These are phyloP conservation scores for Pachyuromys duprasi DNA, from an alignment of 2,797 vertebrate species.

Conservation along the genomic window DNA sequence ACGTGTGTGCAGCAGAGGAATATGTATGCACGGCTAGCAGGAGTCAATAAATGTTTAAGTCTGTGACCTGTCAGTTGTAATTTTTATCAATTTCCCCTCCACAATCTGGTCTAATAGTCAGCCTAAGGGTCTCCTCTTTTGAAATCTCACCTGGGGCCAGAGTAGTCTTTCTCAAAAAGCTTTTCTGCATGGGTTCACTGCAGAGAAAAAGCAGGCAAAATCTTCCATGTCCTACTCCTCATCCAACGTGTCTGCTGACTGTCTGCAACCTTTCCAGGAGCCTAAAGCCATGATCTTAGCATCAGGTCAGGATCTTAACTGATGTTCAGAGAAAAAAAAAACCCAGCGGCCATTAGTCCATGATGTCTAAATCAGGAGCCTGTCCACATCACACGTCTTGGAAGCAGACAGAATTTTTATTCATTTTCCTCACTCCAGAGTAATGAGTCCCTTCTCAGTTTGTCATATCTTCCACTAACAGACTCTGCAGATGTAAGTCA, in stretches of 20 bases:
- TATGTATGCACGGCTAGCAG: slow-evolving; percentile 80
- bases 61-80: slow-evolving; percentile 81
- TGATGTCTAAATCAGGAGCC: background rate
- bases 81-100: slow-evolving; percentile 76
- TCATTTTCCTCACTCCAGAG: background rate
- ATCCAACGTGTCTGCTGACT: background rate
- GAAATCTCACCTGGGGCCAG: slow-evolving; percentile 47
- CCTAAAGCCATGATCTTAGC: background rate
- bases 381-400: background rate
- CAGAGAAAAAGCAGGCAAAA: background rate
- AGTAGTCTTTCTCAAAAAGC: background rate
- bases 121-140: slow-evolving; percentile 57
- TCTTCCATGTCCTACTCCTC: background rate
- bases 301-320: background rate
- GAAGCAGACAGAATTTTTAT: background rate
- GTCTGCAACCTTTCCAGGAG: background rate
- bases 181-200: background rate
- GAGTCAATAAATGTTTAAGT: slow-evolving; percentile 85
- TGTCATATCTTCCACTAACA: background rate
- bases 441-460: background rate
- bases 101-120: slow-evolving; percentile 71
- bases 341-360: background rate
- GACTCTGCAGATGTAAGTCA: background rate
- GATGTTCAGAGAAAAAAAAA: background rate
- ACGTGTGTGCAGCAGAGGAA: slow-evolving; percentile 68